Evolutionary conservation across 2,797 vertebrate genomes (phyloP).

Genomic region (Hippoglossus hippoglossus): DNA sequence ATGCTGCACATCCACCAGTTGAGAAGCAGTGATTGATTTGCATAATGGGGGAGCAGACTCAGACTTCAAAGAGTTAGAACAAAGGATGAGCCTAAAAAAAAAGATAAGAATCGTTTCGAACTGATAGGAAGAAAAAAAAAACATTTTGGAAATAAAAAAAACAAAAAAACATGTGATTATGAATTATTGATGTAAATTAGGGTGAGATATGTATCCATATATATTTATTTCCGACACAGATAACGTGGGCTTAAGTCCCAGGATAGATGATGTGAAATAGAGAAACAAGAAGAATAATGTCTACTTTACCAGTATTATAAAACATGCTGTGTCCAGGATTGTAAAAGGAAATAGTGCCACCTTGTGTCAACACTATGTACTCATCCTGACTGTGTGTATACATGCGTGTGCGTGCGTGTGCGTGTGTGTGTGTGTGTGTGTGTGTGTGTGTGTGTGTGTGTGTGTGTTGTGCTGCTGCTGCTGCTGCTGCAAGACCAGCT

Average conservation of each 20-base stretch:
- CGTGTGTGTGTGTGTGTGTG: too few relatives aligned
- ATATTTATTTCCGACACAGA: background rate
- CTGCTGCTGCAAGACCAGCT: too few relatives aligned
- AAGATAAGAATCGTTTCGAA: background rate
- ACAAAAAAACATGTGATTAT: background rate
- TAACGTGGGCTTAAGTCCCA: background rate
- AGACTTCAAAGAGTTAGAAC: constrained; percentile 15
- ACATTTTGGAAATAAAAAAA: background rate
- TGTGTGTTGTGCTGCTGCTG: too few relatives aligned
- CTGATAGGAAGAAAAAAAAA: background rate
- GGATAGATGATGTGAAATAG: background rate
- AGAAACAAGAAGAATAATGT: constrained; percentile 4
- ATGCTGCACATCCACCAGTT: constrained; percentile 34
- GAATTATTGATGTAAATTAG: background rate
- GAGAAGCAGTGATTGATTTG: constrained; percentile 44
- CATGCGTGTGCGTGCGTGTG: too few relatives aligned
- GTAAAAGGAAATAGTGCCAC: constrained; percentile 42
- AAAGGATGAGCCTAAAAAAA: constrained; percentile 5
- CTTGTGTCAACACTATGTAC: constrained; percentile 18
- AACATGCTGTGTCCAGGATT: background rate
- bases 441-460: too few relatives aligned
- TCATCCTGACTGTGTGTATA: background rate
- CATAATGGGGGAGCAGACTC: constrained; percentile 35
- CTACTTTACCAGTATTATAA: background rate
- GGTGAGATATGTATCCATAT: background rate